A percentile compares a stretch with the other conserved stretches of the same genome.
phyloP scores from a whole-genome alignment of 2,797 vertebrate species.

The Scolopax rusticola region DNA sequence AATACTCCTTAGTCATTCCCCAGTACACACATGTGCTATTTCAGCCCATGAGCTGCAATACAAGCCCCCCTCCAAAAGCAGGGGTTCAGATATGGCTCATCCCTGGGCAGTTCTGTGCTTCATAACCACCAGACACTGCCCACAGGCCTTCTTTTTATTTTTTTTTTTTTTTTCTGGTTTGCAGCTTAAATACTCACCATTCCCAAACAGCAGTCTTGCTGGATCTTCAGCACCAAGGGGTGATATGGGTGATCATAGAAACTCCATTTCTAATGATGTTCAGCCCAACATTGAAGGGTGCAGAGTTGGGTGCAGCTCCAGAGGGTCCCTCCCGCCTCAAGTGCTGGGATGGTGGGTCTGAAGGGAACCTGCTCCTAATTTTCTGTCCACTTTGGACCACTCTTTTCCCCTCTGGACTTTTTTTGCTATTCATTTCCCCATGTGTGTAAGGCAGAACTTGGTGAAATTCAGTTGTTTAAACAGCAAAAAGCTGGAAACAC shows the following conservation, averaged over 20 bases:
- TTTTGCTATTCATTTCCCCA: background rate
- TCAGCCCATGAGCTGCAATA: background rate
- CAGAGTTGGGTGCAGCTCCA: fast-evolving
- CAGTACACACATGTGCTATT: fast-evolving
- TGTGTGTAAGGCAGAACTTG: fast-evolving
- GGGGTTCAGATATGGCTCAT: fast-evolving
- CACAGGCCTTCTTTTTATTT: too few species aligned
- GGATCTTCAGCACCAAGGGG: background rate
- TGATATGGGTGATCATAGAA: background rate
- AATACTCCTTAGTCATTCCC: background rate
- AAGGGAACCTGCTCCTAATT: background rate
- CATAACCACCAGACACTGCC: background rate
- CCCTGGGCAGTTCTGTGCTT: background rate
- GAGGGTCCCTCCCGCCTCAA: fast-evolving
- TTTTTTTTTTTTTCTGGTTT: background rate
- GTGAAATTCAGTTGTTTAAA: background rate
- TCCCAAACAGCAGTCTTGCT: background rate
- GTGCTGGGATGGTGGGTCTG: fast-evolving
- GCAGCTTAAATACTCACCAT: fast-evolving
- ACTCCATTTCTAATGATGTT: background rate
- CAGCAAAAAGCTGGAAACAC: background rate
- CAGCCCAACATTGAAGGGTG: fast-evolving
- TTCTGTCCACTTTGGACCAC: background rate
- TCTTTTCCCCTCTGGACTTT: background rate
- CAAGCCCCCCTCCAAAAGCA: background rate